A percentile compares a stretch with the other conserved stretches of the same genome.
Conservation (phyloP, 2,888 invertebrate species). For the Caenorhabditis sp. region DNA sequence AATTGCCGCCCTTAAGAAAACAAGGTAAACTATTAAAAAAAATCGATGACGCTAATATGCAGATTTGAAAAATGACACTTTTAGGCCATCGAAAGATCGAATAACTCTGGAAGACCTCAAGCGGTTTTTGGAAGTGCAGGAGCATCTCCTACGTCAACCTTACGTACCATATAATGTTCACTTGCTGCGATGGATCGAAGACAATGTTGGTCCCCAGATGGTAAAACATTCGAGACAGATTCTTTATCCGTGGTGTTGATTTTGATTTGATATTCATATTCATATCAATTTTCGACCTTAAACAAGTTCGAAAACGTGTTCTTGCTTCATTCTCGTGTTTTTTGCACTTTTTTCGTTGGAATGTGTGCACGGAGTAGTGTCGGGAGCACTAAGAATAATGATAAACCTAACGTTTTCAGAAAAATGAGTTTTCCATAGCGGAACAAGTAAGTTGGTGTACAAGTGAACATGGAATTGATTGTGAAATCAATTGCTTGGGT, state of each 20-base stretch:
- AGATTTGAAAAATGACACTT: too few species aligned
- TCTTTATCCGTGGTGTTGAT: neutral
- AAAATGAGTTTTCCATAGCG: constrained; percentile 61
- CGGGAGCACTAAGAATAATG: constrained; percentile 20
- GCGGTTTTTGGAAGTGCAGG: constrained; percentile 82
- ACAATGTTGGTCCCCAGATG: constrained; percentile 75
- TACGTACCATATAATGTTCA: constrained; percentile 83
- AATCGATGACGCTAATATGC: too few species aligned
- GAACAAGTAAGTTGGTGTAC: constrained; percentile 61
- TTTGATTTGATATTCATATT: too few species aligned
- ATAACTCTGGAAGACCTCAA: constrained; percentile 83
- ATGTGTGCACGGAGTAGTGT: constrained; percentile 49
- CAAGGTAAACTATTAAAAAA: too few species aligned
- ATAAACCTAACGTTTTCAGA: constrained; percentile 40
- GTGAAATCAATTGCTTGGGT: constrained; percentile 32
- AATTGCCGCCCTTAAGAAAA: constrained; percentile 82
- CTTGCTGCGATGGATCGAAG: constrained; percentile 83
- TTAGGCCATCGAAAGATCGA: constrained; percentile 80
- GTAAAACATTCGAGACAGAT: constrained; percentile 62
- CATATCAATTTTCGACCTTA: too few species aligned
- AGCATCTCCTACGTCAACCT: constrained; percentile 80
- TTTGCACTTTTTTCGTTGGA: constrained; percentile 25
- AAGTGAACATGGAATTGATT: neutral
- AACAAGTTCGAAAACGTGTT: constrained; percentile 32
- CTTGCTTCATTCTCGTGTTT: constrained; percentile 14